Evolutionary conservation across 2,797 vertebrate genomes (phyloP), one percentile per base, ranked within the genome.

Genomic region (Lepus townsendii): DNA sequence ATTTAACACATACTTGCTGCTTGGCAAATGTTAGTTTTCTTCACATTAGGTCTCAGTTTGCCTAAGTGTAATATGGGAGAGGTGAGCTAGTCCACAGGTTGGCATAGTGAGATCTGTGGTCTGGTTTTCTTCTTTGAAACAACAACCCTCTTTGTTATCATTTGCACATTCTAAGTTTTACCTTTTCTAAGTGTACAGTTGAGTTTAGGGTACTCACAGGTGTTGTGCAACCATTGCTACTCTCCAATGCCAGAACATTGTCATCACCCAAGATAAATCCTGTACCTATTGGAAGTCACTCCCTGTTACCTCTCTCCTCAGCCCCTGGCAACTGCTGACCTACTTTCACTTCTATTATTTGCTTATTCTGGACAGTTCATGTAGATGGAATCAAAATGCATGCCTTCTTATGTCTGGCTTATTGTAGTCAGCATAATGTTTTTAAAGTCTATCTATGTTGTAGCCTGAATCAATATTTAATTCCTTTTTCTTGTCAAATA

Each of bases 41-140:
- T 80, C 24, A 87, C 32, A 69, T 82, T 47, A 75, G 66, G 38
- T 66, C 71, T 94, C 73, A 27, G 47, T 89, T 91, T 87, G 65
- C 66, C 95, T n/a, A 52, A 0, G 16, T 72, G 24, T 95, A 42
- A 92, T 88, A 71, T 83, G 63, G 80, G 66, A 92, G 35, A 88
- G 60, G 7, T 88, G 76, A 78, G 11, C 27, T 32, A 26, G 27
- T 30, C 35, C 22, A 83, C 66, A 92, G 32, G 16, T 62, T 42
- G 19, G 52, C 22, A 32, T 42, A 86, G n/a, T 35, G 22, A 35
- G 50, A 14, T 66, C 79, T 92, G 22, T 90, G 65, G 38, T 47
- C 75, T 94, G 52, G 24, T 69, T 92, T 85, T 92, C 3, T 85
- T 90, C 57, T 83, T 92, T 75, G 71, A 78, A 86, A 9, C 68